Base-by-base conservation (phyloP, 1,140 invertebrate species). In the Chelonus insularis region DNA sequence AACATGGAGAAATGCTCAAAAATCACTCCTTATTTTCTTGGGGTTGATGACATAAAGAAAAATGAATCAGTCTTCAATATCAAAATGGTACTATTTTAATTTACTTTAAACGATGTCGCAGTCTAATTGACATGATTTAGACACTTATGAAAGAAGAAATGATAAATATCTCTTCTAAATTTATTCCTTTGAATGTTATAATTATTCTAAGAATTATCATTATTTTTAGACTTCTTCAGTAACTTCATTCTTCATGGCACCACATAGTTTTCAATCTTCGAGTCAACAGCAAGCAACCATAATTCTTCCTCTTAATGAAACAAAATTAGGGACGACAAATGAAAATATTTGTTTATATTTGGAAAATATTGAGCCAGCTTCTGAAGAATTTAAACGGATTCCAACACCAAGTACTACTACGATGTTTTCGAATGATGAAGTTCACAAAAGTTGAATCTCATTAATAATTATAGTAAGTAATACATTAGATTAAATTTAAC, bases 11-110 rank as follows among this genome's bases (percentile, higher is more conserved):
- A 23, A 55, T 29, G n/a, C 18, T 48, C 11, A 47, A 18, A n/a
- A 52, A 61, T 36, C 20, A 8, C 29, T 11, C 59, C 50, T 12
- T 32, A 55, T 23, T 8, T 55, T 6, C 36, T 55, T 47, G 50
- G 51, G 8, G 18, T 4, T n/a, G 50, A 23, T 36, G 23, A 55
- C 7, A 8, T 25, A 4, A 23, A 4, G 6, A 18, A 36, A 39
- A 12, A 39, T 36, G 12, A 5, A 21, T 12, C 52, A n/a, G n/a
- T 5, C 52, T 47, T 32, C 3, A 29, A 56, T 16, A 43, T 39
- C 6, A 14, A 41, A 43, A 56, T 56, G 54, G 54, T 56, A 56
- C 25, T 52, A 52, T 34, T 34, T n/a, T n/a, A n/a, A n/a, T n/a
- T n/a, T n/a, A n/a, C n/a, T n/a, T n/a, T n/a, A n/a, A n/a, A n/a